A percentile compares a stretch with the other conserved stretches of the same genome.
These are phyloP conservation scores for Porites lobata DNA, from an alignment of 92 coral and sea anemone species.

Conservation along the genomic window DNA sequence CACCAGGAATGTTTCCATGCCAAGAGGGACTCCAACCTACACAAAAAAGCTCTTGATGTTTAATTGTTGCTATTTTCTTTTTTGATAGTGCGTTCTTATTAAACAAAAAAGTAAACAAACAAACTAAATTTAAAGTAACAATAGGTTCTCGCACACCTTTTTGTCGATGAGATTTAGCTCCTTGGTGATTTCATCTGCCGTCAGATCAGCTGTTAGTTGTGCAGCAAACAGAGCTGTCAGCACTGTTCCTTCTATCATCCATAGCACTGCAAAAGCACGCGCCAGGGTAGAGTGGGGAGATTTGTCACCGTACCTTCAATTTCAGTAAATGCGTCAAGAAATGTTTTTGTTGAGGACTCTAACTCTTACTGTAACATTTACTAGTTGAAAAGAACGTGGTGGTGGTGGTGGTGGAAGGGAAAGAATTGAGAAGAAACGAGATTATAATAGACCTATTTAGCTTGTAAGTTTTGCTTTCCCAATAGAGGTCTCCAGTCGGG, in stretches of 20 bases:
- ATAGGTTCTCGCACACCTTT: neutral
- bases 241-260: constrained; percentile 38
- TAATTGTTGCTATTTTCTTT: neutral
- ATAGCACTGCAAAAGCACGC: constrained; percentile 43
- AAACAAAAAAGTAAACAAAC: no score
- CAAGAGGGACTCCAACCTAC: constrained; percentile 35
- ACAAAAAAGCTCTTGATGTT: neutral
- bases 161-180: constrained; percentile 12
- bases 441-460: no score
- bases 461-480: no score
- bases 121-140: no score
- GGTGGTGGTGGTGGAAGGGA: no score
- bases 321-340: neutral
- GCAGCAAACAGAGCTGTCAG: constrained; percentile 20
- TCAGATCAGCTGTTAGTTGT: constrained; percentile 2
- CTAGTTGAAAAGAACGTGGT: no score
- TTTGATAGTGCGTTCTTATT: no score
- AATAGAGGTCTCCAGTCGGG: no score
- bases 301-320: constrained; percentile 56
- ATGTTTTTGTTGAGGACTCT: neutral
- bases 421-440: no score
- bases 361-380: neutral
- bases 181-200: constrained; percentile 18
- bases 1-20: constrained; percentile 27
- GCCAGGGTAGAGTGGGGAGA: constrained; percentile 47